Conservation (phyloP, 2,113 vertebrate genomes). For the Calypte anna region DNA sequence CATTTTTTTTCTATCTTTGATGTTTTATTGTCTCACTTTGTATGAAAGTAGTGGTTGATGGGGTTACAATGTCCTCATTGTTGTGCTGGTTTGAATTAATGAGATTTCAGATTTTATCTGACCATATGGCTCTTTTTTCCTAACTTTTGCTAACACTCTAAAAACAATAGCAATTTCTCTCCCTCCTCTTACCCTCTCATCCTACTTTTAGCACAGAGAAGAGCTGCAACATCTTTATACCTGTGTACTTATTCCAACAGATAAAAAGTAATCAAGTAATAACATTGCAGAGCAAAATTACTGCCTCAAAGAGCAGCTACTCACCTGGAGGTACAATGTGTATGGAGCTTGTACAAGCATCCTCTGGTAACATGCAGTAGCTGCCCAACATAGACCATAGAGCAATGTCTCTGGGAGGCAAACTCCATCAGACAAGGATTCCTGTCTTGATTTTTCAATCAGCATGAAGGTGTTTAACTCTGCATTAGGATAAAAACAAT, state of each 20-base stretch:
- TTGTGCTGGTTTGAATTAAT: constrained; percentile 24
- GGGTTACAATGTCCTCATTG: constrained; percentile 12
- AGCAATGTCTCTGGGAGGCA: not conserved
- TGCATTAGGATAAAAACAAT: not conserved
- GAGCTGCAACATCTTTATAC: not conserved
- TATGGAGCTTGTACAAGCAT: not conserved
- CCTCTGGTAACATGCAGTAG: not conserved
- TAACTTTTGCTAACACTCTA: not conserved
- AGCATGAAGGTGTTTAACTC: not conserved
- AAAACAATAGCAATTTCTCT: constrained; percentile 7
- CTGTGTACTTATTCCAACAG: not conserved
- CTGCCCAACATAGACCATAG: not conserved
- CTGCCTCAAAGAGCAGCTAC: not conserved
- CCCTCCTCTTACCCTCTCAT: not conserved
- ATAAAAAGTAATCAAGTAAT: not conserved
- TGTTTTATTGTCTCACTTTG: not conserved
- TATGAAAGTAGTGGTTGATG: constrained; percentile 25
- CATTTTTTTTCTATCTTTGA: constrained; percentile 5
- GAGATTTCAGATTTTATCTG: not conserved
- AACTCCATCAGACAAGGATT: not conserved
- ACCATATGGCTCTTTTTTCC: constrained; percentile 27
- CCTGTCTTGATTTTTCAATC: not conserved
- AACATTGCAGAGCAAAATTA: not conserved
- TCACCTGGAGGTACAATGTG: not conserved
- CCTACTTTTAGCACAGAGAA: not conserved